Conservation (phyloP, 2,888 invertebrate genomes). For the Graphium colonna region DNA sequence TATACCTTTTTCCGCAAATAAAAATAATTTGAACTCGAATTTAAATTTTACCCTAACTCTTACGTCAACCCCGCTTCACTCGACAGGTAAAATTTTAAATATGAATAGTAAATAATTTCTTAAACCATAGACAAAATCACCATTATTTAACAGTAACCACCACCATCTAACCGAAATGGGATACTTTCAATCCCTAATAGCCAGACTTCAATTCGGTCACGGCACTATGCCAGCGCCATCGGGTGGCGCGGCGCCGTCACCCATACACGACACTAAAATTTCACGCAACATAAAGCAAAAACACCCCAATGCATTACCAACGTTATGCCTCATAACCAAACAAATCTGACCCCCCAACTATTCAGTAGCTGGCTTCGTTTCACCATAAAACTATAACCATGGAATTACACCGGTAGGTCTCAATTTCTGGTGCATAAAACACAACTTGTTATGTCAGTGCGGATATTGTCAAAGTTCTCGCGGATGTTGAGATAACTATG, state of each 20-base stretch:
- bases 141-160: background rate
- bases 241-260: slow-evolving; percentile 39
- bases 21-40: no score
- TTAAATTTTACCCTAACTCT: no score
- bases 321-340: slow-evolving; percentile 54
- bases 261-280: slow-evolving; percentile 71
- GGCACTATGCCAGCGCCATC: slow-evolving; percentile 13
- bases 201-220: slow-evolving; percentile 30
- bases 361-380: slow-evolving; percentile 27
- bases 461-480: slow-evolving; percentile 66
- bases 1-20: no score
- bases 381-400: slow-evolving; percentile 19
- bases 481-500: slow-evolving; percentile 63
- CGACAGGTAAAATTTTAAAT: no score
- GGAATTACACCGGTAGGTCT: slow-evolving; percentile 35
- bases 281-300: slow-evolving; percentile 79
- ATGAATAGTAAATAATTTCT: no score
- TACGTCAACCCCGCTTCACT: no score
- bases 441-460: slow-evolving; percentile 66
- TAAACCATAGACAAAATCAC: no score
- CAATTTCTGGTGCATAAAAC: slow-evolving; percentile 49
- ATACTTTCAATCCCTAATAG: slow-evolving; percentile 20
- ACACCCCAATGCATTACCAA: slow-evolving; percentile 72
- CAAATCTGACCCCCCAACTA: slow-evolving; percentile 40
- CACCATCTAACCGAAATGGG: slow-evolving; percentile 4